Conservation (phyloP, 35 echinoderm and acorn worm genomes). For the Strongylocentrotus purpuratus region DNA sequence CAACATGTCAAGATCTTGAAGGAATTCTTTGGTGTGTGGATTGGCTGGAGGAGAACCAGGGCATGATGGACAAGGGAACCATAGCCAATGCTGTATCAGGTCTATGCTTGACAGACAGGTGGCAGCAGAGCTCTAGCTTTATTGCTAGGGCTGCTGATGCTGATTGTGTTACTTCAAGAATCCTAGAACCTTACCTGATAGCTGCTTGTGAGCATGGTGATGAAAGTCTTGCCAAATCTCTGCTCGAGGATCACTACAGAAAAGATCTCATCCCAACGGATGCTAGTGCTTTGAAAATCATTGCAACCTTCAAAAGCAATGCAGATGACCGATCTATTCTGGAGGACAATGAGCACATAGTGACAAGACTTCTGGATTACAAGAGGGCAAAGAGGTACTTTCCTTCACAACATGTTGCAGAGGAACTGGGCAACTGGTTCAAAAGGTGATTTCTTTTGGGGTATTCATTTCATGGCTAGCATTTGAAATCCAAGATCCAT, state of each 20-base stretch:
- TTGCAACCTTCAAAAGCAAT: constrained; percentile 38
- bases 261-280: constrained; percentile 12
- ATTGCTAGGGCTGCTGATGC: constrained; percentile 7
- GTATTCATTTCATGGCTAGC: not conserved
- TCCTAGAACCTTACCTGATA: constrained; percentile 23
- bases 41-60: constrained; percentile 33
- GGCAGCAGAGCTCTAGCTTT: constrained; percentile 58
- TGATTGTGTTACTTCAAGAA: not conserved
- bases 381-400: constrained; percentile 39
- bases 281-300: not conserved
- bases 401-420: constrained; percentile 38
- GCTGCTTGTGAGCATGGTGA: constrained; percentile 57
- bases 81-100: constrained; percentile 62
- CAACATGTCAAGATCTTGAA: constrained; percentile 28
- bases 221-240: constrained; percentile 49
- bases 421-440: constrained; percentile 53
- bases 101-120: constrained; percentile 58
- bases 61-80: constrained; percentile 28
- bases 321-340: not conserved
- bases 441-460: constrained; percentile 17
- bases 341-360: constrained; percentile 40
- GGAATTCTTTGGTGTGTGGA: constrained; percentile 54
- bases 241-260: constrained; percentile 53
- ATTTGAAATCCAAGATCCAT: not conserved
- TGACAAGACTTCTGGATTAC: constrained; percentile 9